Base-by-base conservation (phyloP, 2,888 invertebrate genomes). In the Cephus rjabovi region DNA sequence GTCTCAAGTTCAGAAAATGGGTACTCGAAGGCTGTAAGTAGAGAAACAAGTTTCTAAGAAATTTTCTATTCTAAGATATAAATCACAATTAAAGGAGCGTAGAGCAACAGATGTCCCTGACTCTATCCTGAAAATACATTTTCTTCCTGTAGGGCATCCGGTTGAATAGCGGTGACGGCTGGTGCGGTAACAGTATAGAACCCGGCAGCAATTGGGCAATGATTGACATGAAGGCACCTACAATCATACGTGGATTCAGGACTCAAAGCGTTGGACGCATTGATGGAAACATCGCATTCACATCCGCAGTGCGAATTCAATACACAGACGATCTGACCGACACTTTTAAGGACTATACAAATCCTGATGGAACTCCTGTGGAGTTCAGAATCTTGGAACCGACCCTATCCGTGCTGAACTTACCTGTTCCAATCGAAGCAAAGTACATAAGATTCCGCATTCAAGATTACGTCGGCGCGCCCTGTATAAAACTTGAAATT, bases 361-460 rank as follows among this genome's bases (percentile, higher is more conserved):
- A 98, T 89, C 97, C 97, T 4, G 97, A 98, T 89, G 98, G 98
- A 34, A 97, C 97, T 2, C 97, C 97, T 12, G 97, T 98, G 0
- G 98, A 98, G 90, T 98, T 98, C 90, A 94, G 98, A 81, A 97
- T 98, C 83, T 92, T 97, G 71, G 97, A 97, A 87, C 97, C 98
- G 0, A 97, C 97, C 76, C 93, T 98, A n/a, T 98, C 98, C 0
- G 97, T 98, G 40, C 92, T 98, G 11, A 98, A 98, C 90, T 92
- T 98, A 15, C 98, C 98, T 0, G 94, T 97, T 89, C 97, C 98
- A 0, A 97, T 98, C 83, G 98, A 98, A 92, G 96, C 98, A 0
- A 96, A 97, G 85, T 98, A 95, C 86, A 93, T 98, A 3, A 95
- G 96, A 87, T 97, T 98, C 90, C 96, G 96, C 87, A 95, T 98